Evolutionary conservation across 2,888 invertebrate genomes (phyloP), one percentile per base, ranked within the genome.

Genomic region (Trissolcus japonicus): DNA sequence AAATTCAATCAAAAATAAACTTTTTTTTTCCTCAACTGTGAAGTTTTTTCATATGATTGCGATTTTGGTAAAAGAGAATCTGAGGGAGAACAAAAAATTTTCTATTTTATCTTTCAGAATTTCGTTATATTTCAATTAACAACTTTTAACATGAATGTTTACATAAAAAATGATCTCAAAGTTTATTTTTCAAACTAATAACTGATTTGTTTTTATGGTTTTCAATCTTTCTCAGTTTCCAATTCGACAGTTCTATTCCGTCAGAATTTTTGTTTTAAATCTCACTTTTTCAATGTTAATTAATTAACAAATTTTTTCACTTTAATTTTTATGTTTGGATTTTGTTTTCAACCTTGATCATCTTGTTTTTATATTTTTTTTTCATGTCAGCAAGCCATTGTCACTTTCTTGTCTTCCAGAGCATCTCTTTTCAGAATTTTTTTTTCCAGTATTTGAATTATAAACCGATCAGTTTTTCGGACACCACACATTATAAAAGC

Each of bases 391-490:
- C 76, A 67, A 65, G 69, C 68, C 82, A 76, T 80, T 77, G 79
- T 83, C 83, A 84, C 80, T 81, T 84, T 84, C 80, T 82, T 72
- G 53, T 83, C 80, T 83, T 85, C 81, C 83, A 83, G 71, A 83
- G 84, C 84, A 85, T 85, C 84, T 86, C 84, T 86, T 82, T 85
- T 84, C 82, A 84, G 85, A 83, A 43, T 59, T 84, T 85, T 17
- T 17, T 85, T 84, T 19, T 85, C 84, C 83, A 84, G 85, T 84
- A 83, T 83, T 84, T 82, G 73, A 85, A 85, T 83, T 84, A 84
- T 85, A 79, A 84, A 84, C 79, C 82, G 79, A 83, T 84, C 66
- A 29, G 16, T 60, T 80, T 82, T 83, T 84, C 82, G 79, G 83
- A 83, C 83, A 84, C 80, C 11, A 83, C 79, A 83, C 81, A 35